These are phyloP conservation scores for Melanostigma gelatinosum DNA, from an alignment of 2,113 vertebrate genomes.

Conservation along the genomic window DNA sequence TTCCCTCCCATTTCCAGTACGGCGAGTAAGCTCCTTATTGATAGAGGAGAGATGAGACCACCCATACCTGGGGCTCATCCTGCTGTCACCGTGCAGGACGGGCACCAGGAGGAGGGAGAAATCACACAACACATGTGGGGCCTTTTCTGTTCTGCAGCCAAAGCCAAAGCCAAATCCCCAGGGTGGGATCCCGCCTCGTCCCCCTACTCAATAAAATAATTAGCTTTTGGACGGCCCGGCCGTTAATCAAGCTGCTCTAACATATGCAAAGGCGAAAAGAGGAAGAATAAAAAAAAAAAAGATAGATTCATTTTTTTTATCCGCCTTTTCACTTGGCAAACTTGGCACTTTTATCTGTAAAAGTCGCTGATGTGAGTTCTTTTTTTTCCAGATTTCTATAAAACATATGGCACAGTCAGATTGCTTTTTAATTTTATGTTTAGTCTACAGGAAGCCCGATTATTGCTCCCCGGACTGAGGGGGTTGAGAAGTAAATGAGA, in stretches of 20 bases:
- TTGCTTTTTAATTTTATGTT: conserved; percentile 86
- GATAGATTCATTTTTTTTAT: conserved; percentile 76
- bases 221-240: conserved; percentile 80
- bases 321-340: conserved; percentile 72
- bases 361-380: conserved; percentile 82
- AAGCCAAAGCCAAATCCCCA: conserved; percentile 82
- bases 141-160: conserved; percentile 78
- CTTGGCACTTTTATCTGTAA: conserved; percentile 81
- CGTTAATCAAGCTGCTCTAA: conserved; percentile 84
- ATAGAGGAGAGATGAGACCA: conserved; percentile 85
- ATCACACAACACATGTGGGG: conserved; percentile 74
- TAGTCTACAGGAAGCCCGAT: conserved; percentile 85
- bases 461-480: conserved; percentile 75
- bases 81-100: conserved; percentile 69
- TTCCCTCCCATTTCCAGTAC: conserved; percentile 83
- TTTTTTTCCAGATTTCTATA: conserved; percentile 73
- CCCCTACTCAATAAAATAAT: conserved; percentile 87
- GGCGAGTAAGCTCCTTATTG: conserved; percentile 86
- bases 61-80: conserved; percentile 85
- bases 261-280: conserved; percentile 79
- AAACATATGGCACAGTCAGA: conserved; percentile 78
- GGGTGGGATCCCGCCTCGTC: conserved; percentile 81
- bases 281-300: conserved; percentile 12
- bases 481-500: conserved; percentile 65
- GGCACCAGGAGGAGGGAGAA: conserved; percentile 68